phyloP scores from a whole-genome alignment of 2,797 vertebrate species.

The Streptopelia turtur region DNA sequence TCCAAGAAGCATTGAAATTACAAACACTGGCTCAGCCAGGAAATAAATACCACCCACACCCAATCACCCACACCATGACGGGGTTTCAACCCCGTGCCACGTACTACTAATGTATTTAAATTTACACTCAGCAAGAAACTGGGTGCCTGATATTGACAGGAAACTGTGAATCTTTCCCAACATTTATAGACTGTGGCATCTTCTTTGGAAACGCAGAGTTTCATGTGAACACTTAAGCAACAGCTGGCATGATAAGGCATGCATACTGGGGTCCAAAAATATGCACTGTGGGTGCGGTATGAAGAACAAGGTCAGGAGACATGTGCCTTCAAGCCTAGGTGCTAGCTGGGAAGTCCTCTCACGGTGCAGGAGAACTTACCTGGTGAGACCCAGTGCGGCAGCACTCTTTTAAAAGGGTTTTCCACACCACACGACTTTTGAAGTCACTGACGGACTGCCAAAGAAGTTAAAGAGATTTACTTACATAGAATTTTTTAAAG shows the following conservation, averaged over 20 bases:
- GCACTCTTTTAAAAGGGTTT: not conserved
- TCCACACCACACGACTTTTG: too few relatives aligned
- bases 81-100: not conserved
- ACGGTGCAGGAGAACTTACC: not conserved
- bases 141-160: not conserved
- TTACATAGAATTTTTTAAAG: not conserved
- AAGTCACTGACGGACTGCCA: not conserved
- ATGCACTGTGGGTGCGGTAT: not conserved
- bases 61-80: accelerated
- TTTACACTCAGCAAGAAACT: slow-evolving; percentile 24
- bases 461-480: not conserved
- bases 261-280: not conserved
- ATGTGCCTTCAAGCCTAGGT: not conserved
- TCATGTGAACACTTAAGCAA: not conserved
- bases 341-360: not conserved
- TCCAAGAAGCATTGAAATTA: not conserved
- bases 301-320: not conserved
- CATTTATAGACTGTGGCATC: not conserved
- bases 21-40: not conserved
- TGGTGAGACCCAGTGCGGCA: not conserved
- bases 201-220: slow-evolving; percentile 4
- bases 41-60: not conserved
- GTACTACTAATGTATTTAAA: not conserved
- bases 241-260: slow-evolving; percentile 1
- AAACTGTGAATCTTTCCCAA: not conserved